Base-by-base conservation (phyloP, 2,113 vertebrate genomes). In the Hypomesus transpacificus region DNA sequence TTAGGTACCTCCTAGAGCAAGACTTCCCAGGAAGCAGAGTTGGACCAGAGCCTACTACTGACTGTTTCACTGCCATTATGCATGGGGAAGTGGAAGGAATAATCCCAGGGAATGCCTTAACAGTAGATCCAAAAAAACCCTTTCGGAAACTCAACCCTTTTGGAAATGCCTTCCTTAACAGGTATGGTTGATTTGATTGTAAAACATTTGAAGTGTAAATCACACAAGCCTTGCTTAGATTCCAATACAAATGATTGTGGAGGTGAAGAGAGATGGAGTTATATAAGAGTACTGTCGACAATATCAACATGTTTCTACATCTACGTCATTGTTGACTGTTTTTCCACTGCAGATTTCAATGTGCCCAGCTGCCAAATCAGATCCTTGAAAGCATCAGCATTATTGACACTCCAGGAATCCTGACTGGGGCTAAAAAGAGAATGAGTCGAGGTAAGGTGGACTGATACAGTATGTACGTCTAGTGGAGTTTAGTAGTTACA, bases 61-160 rank as follows among this genome's bases (percentile, higher is more conserved):
- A 97, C 50, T 94, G 91, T 69, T 97, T 97, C 60, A 93, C 94
- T 26, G 95, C 95, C 0, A 89, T 97, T 66, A 96, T 97, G 95
- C 85, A 94, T 0, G 95, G 95, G 0, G 91, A 93, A 0, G 53
- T 67, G 0, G 94, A 94, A 26, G 91, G 92, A 11, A 80, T 92
- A 3, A 91, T 90, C 31, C 95, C 95, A 0, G 95, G 95, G 3
- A 97, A 97, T 0, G 95, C 95, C 0, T 89, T 97, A 0, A 92
- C 95, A 0, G 91, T 95, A 0, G 95, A 97, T 69, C 93, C 94
- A 0, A 89, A 92, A 6, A 96, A 94, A 74, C 95, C 95, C 1
- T 97, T 96, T 84, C 93, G 95, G 0, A 94, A 96, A 54, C 93
- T 97, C 17, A 92, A 93, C 69, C 91, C 93, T 0, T 97, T 96